phyloP scores from a whole-genome alignment of 2,113 vertebrate species.

The Mobula birostris region DNA sequence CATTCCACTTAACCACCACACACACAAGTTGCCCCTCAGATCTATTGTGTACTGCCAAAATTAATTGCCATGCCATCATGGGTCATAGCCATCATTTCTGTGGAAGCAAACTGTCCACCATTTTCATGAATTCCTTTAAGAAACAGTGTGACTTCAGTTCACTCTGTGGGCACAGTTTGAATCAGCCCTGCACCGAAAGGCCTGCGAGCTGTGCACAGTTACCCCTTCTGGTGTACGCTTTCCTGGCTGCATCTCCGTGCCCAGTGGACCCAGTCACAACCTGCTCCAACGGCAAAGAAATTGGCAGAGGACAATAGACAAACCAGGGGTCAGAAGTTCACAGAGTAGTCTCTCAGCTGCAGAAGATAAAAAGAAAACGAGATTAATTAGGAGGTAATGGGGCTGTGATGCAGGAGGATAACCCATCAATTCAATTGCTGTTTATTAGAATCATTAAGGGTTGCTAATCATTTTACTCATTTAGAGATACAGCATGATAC shows the following conservation, averaged over 20 bases:
- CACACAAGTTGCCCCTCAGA: no score
- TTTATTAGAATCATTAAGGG: not conserved
- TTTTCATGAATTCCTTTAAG: not conserved
- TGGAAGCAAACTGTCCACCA: not conserved
- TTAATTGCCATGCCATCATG: not conserved
- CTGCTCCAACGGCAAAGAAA: not conserved
- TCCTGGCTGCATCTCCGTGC: not conserved
- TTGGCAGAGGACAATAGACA: not conserved
- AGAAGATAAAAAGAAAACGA: not conserved
- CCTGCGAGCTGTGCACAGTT: not conserved
- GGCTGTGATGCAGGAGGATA: not conserved
- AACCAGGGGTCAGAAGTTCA: not conserved
- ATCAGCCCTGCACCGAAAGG: not conserved
- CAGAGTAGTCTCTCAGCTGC: not conserved
- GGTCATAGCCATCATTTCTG: not conserved
- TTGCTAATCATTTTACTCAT: not conserved
- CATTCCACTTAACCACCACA: no score
- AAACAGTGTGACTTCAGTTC: not conserved
- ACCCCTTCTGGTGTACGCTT: not conserved
- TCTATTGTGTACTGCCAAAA: not conserved
- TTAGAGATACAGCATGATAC: no score
- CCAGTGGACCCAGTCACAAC: not conserved
- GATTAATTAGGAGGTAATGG: not conserved
- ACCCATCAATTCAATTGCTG: not conserved
- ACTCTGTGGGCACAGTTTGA: not conserved